A percentile compares a stretch with the other conserved stretches of the same genome.
These are phyloP conservation scores for Limnothrissa miodon DNA, from an alignment of 2,113 vertebrate genomes.

Conservation along the genomic window DNA sequence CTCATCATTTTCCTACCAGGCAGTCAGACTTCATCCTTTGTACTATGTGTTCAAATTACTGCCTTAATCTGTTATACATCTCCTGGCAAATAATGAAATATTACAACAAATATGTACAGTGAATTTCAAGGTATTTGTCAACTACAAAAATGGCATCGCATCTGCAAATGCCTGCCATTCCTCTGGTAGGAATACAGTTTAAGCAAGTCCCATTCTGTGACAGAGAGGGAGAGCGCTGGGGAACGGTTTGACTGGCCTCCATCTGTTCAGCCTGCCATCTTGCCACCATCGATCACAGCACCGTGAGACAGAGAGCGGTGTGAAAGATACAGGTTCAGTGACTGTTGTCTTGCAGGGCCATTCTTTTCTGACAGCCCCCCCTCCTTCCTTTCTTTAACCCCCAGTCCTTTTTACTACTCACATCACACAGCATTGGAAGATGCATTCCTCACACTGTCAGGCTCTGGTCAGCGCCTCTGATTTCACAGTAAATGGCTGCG, in stretches of 20 bases:
- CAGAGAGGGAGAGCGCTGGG: not conserved
- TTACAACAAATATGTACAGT: not conserved
- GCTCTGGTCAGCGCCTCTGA: not conserved
- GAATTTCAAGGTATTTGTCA: not conserved
- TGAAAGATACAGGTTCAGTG: not conserved
- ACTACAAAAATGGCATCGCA: not conserved
- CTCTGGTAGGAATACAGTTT: not conserved
- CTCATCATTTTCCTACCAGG: not conserved
- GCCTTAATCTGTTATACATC: not conserved
- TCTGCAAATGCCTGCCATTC: not conserved
- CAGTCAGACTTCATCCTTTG: not conserved
- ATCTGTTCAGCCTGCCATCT: not conserved
- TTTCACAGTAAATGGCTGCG: not conserved
- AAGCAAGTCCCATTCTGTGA: not conserved
- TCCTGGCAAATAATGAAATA: not conserved
- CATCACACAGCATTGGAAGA: not conserved
- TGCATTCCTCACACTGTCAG: not conserved
- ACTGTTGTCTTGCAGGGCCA: not conserved
- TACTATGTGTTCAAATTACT: not conserved
- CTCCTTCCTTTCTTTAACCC: not conserved
- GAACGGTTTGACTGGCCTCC: not conserved
- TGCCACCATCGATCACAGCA: not conserved
- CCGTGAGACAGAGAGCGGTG: not conserved
- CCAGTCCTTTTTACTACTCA: not conserved
- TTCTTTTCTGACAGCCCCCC: not conserved